A percentile compares a stretch with the other conserved stretches of the same genome.
Conservation (phyloP, 2,113 vertebrate species). For the Caloenas nicobarica region DNA sequence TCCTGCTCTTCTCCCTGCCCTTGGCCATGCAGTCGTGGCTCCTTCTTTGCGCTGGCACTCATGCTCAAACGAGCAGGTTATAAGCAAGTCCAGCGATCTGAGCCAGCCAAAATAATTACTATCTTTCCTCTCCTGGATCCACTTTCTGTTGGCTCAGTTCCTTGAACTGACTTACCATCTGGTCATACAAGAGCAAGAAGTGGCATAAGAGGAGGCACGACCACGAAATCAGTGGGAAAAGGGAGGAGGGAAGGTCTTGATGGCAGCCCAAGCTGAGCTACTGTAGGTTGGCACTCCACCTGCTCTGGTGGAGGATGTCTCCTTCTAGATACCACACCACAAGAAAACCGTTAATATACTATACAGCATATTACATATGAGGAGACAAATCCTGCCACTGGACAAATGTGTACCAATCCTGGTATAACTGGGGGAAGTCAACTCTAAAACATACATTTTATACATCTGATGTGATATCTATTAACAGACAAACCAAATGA, state of each 20-base stretch:
- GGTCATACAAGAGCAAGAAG: not conserved
- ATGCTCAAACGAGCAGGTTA: not conserved
- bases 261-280: not conserved
- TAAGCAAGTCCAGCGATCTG: not conserved
- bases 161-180: slow-evolving; percentile 6
- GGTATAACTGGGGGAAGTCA: not conserved
- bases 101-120: slow-evolving; percentile 22
- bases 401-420: not conserved
- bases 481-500: not conserved
- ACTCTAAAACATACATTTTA: not conserved
- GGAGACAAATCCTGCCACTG: not conserved
- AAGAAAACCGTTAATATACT: not conserved
- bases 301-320: not conserved
- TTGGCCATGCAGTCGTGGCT: not conserved
- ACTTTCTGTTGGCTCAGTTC: slow-evolving; percentile 5
- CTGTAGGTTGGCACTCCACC: not conserved
- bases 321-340: not conserved
- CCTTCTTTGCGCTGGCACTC: not conserved
- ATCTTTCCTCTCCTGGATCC: not conserved
- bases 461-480: not conserved
- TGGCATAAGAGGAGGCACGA: not conserved
- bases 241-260: accelerated
- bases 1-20: not conserved
- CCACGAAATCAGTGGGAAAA: not conserved
- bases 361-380: not conserved